Evolutionary conservation across 2,888 invertebrate genomes (phyloP), one percentile per base, ranked within the genome.

Genomic region (Anorthoa munda): DNA sequence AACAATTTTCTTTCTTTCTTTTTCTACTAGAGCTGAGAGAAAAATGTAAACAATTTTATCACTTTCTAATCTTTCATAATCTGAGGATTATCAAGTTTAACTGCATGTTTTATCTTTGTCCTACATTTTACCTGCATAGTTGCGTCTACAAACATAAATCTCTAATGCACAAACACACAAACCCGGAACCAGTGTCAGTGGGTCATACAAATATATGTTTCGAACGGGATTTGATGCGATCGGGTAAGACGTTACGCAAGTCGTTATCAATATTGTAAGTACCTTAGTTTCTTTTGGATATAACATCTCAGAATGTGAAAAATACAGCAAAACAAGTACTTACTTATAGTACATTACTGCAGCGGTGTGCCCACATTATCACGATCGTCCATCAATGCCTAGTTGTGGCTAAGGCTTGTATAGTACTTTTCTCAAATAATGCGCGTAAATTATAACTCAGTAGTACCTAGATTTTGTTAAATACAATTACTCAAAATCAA

Each of bases 131-230:
- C 4, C 21, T 51, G 26, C 17, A 4, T 26, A 18, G 2, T 18
- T 45, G 2, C 7, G 13, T 56, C 18, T 80, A 46, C 5, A 46
- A 13, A 73, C n/a, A 80, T 66, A 64, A 53, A 80, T 56, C 55
- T 61, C 4, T 15, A 75, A 23, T 26, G 18, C 26, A 56, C 39
- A 66, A 60, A 81, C 76, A 81, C 26, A 9, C 39, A 17, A 66
- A 66, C 46, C 60, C 81, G 77, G 76, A 81, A 77, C 75, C 39
- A 46, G 15, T 51, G 48, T 13, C 55, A 77, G 75, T 75, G 13
- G 76, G 56, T 53, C 76, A 56, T 56, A 81, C 81, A 81, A 77
- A 77, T 56, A 77, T 81, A 75, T 61, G 46, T 61, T 61, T 53
- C 66, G 51, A 46, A 53, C 76, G 81, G 61, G 51, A 75, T 66